A percentile compares a stretch with the other conserved stretches of the same genome.
Conservation (phyloP, 2,888 invertebrate species). For the Megastigmus dorsalis region DNA sequence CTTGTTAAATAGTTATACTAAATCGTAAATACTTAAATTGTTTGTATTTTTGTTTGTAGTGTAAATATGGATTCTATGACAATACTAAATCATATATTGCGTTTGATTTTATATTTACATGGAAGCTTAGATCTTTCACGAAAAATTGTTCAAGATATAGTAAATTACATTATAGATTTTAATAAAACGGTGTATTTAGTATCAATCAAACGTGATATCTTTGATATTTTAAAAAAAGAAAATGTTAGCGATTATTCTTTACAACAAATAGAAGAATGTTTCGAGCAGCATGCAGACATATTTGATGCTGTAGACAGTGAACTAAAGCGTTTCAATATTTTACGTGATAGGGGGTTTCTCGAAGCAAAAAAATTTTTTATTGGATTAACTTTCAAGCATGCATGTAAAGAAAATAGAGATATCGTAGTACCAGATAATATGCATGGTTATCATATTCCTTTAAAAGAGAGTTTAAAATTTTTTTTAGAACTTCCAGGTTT, state of each 20-base stretch:
- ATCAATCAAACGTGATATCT: not conserved
- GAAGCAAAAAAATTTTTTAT: not conserved
- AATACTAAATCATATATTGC: not conserved
- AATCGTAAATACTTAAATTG: not conserved
- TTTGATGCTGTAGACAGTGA: not conserved
- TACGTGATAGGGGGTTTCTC: not conserved
- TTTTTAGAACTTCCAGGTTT: constrained; percentile 7
- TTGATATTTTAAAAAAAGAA: not conserved
- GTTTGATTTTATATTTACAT: not conserved
- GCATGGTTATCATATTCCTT: not conserved
- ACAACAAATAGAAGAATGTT: not conserved
- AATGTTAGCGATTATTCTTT: not conserved
- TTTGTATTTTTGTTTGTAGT: not conserved
- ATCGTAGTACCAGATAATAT: not conserved
- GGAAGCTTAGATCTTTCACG: not conserved
- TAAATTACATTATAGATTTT: not conserved
- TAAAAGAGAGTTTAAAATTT: not conserved
- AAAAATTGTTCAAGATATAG: not conserved
- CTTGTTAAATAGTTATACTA: too few species aligned
- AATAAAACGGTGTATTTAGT: not conserved
- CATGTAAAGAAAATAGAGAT: not conserved
- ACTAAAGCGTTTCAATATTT: not conserved
- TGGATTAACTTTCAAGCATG: not conserved
- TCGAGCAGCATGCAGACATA: not conserved
- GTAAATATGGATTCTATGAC: not conserved